phyloP scores from a whole-genome alignment of 1,140 invertebrate genomes.

The Sarcophaga peregrina region DNA sequence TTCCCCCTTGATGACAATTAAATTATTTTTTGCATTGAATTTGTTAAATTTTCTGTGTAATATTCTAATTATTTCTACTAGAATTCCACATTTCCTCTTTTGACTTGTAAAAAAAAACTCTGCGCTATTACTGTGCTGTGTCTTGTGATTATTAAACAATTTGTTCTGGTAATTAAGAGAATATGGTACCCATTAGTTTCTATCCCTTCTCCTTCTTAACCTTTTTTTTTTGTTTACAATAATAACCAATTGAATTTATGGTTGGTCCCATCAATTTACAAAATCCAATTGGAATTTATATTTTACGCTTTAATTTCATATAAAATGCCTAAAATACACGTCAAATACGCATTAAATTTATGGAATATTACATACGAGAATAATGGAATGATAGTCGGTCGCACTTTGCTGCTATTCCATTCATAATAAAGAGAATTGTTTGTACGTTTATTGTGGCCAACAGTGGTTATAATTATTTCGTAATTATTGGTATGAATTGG shows the following conservation, averaged over 20 bases:
- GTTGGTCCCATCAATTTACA: neutral
- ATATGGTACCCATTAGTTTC: neutral
- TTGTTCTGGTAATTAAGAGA: slow-evolving; percentile 43
- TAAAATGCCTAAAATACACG: slow-evolving; percentile 32
- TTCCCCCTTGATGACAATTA: too few species aligned
- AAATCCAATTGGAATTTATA: slow-evolving; percentile 24
- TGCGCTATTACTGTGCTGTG: neutral
- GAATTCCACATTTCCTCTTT: neutral
- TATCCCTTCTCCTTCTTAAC: neutral
- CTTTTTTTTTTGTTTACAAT: neutral
- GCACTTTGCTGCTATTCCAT: neutral
- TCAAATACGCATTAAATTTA: slow-evolving; percentile 24
- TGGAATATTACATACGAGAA: neutral
- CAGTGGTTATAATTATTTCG: neutral
- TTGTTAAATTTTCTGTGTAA: neutral
- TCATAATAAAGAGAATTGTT: neutral
- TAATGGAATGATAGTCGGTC: neutral
- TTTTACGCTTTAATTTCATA: slow-evolving; percentile 44
- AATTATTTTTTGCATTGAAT: neutral
- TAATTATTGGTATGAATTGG: neutral
- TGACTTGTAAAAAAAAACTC: neutral
- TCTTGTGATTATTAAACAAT: slow-evolving; percentile 16
- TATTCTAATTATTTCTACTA: neutral
- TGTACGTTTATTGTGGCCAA: too few species aligned
- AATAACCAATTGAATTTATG: neutral